Evolutionary conservation across 2,113 vertebrate species (phyloP).

Genomic region (Reinhardtius hippoglossoides): DNA sequence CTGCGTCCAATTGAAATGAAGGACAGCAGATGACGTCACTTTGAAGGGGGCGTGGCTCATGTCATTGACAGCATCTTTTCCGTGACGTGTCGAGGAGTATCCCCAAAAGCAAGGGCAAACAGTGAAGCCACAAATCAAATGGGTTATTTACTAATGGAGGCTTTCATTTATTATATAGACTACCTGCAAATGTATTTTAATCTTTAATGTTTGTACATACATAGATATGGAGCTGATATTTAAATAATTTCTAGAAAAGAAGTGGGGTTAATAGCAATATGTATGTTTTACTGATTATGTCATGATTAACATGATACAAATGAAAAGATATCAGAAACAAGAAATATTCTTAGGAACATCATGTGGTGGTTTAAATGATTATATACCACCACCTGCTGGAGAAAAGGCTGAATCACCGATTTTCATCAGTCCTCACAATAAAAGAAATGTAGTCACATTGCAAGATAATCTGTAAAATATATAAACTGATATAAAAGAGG

Average conservation of each 20-base stretch:
- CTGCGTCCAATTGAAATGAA: conserved; percentile 52
- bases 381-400: conserved; percentile 61
- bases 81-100: conserved; percentile 47
- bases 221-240: too few species aligned
- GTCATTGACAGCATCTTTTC: conserved; percentile 49
- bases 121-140: neutral
- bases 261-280: neutral
- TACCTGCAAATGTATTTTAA: neutral
- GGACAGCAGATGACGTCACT: neutral
- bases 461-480: neutral
- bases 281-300: neutral
- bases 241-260: neutral
- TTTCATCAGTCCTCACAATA: neutral
- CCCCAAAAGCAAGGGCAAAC: conserved; percentile 28
- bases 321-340: neutral
- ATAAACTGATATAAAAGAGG: too few species aligned
- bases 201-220: too few species aligned
- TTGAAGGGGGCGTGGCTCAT: conserved; percentile 17
- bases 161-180: neutral
- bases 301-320: neutral
- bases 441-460: neutral
- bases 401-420: conserved; percentile 1
- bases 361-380: neutral
- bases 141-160: neutral
- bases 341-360: neutral